phyloP scores from a whole-genome alignment of 2,797 vertebrate genomes.

The Crax fasciolata region DNA sequence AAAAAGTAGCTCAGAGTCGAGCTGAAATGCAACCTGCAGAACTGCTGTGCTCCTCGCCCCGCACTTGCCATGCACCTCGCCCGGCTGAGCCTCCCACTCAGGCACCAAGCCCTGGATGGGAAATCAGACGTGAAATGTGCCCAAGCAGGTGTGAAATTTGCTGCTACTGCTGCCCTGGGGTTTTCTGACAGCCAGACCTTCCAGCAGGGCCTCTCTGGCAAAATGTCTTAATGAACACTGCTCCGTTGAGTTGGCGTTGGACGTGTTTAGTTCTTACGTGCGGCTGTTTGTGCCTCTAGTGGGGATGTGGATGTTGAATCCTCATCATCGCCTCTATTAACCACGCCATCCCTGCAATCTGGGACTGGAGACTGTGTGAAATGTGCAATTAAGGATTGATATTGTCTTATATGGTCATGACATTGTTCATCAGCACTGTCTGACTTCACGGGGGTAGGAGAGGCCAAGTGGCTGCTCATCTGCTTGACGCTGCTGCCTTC shows the following conservation, averaged over 20 bases:
- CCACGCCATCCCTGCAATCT: not conserved
- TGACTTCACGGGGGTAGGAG: not conserved
- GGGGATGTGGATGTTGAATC: not conserved
- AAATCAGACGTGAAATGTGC: constrained; percentile 4
- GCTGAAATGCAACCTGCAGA: fast-evolving
- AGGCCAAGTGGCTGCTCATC: not conserved
- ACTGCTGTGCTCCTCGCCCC: not conserved
- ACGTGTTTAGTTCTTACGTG: fast-evolving
- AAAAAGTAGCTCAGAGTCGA: not conserved
- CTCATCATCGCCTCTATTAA: fast-evolving
- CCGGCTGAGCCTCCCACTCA: not conserved
- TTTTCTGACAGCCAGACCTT: not conserved
- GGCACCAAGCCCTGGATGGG: constrained; percentile 22
- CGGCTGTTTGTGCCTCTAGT: fast-evolving
- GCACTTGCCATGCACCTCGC: fast-evolving
- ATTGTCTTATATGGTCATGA: fast-evolving
- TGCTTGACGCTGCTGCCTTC: fast-evolving
- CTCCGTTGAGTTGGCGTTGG: not conserved
- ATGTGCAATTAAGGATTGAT: not conserved
- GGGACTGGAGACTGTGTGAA: not conserved
- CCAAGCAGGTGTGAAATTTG: constrained; percentile 36
- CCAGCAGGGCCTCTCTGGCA: not conserved
- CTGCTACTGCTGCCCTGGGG: not conserved
- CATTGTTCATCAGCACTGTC: not conserved
- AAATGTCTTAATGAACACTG: not conserved